phyloP scores from a whole-genome alignment of 2,113 vertebrate species.

The Alectura lathami region DNA sequence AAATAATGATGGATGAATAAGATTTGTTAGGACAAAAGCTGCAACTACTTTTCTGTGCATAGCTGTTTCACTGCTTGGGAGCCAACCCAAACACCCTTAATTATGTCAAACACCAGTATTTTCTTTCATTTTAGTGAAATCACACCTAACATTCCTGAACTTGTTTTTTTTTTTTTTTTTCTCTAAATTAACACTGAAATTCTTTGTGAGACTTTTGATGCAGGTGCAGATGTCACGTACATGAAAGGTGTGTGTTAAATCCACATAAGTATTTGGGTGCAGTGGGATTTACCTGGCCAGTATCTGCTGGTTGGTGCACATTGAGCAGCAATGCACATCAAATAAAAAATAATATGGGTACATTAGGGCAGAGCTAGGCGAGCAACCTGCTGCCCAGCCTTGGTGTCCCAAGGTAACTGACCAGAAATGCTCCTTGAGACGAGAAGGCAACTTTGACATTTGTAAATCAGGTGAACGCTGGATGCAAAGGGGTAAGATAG shows the following conservation, averaged over 20 bases:
- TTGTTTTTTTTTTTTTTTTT: slow-evolving; percentile 17
- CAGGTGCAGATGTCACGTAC: neutral
- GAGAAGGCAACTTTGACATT: neutral
- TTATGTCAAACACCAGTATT: neutral
- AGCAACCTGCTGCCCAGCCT: neutral
- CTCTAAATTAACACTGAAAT: neutral
- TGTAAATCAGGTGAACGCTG: neutral
- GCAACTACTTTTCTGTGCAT: neutral
- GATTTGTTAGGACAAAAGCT: slow-evolving; percentile 32
- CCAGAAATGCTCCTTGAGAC: neutral
- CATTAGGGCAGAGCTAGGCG: neutral
- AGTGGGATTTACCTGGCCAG: neutral
- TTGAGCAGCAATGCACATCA: neutral
- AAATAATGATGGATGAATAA: slow-evolving; percentile 13
- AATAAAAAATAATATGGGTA: neutral
- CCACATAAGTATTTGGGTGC: neutral
- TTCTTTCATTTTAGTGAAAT: slow-evolving; percentile 46
- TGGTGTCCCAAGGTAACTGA: neutral
- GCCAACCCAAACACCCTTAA: slow-evolving; percentile 26
- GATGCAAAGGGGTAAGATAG: neutral
- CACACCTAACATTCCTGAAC: neutral
- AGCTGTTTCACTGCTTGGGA: neutral
- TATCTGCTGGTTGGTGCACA: neutral
- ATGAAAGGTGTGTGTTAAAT: neutral
- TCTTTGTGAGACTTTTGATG: neutral